phyloP scores from a whole-genome alignment of 2,888 invertebrate genomes.

The Polietes domitor region DNA sequence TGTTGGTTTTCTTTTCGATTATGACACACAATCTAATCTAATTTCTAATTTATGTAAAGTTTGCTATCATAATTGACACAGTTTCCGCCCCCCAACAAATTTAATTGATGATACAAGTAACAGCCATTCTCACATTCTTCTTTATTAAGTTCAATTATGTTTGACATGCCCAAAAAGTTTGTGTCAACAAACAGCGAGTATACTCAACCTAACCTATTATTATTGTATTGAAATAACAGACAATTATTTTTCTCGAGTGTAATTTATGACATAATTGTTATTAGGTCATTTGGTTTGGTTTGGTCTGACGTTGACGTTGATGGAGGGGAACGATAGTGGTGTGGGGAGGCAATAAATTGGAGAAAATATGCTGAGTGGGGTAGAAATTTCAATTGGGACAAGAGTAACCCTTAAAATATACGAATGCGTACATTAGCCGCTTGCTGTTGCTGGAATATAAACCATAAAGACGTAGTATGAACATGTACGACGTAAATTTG shows the following conservation, averaged over 20 bases:
- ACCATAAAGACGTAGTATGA: no score
- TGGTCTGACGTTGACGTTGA: no score
- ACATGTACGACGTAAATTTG: no score
- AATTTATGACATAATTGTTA: constrained; percentile 56
- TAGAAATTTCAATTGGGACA: background rate
- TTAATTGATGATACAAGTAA: no score
- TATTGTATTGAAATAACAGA: background rate
- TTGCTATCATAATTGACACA: no score
- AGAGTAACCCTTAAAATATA: background rate
- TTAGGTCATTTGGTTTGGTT: constrained; percentile 62
- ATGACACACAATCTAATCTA: no score
- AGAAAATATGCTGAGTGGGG: background rate
- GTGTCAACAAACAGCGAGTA: background rate
- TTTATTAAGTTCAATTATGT: background rate
- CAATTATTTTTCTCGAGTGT: constrained; percentile 35
- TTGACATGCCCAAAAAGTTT: background rate
- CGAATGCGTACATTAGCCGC: no score
- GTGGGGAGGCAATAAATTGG: background rate
- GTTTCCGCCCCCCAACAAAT: no score
- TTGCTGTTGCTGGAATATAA: no score
- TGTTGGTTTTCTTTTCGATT: no score
- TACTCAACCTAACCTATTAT: background rate
- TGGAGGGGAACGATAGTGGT: background rate
- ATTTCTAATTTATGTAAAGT: no score
- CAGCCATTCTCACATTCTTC: no score